phyloP scores from a whole-genome alignment of 1,140 invertebrate genomes.

The Megalonaias nervosa region DNA sequence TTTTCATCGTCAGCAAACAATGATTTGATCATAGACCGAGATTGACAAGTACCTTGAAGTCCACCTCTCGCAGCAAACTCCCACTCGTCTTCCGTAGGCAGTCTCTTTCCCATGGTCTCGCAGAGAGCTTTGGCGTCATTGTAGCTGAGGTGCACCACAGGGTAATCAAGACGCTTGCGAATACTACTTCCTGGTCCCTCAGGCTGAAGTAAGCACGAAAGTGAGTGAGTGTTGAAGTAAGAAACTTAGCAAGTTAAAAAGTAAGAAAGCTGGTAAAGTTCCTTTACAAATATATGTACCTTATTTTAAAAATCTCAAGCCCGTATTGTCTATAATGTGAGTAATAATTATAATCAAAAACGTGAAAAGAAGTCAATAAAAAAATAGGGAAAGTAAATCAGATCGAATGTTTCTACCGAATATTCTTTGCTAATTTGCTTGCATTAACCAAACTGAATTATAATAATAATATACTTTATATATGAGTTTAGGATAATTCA shows the following conservation, averaged over 20 bases:
- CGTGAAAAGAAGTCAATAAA: not conserved
- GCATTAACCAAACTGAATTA: too few species aligned
- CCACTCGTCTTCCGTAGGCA: slow-evolving; percentile 70
- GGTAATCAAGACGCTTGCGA: slow-evolving; percentile 56
- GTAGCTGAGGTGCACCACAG: slow-evolving; percentile 68
- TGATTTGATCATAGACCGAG: too few species aligned
- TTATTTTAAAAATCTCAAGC: too few species aligned
- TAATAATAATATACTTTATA: too few species aligned
- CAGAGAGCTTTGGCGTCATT: slow-evolving; percentile 68
- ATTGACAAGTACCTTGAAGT: slow-evolving; percentile 42
- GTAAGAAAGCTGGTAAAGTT: not conserved
- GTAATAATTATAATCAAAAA: too few species aligned
- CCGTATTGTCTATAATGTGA: too few species aligned
- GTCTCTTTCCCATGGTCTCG: slow-evolving; percentile 62
- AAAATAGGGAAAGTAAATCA: not conserved
- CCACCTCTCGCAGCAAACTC: slow-evolving; percentile 68
- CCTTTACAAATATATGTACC: too few species aligned
- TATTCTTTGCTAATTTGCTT: too few species aligned
- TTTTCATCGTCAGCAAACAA: too few species aligned
- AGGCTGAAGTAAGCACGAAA: slow-evolving; percentile 52
- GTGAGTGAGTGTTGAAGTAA: not conserved
- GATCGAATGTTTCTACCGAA: too few species aligned
- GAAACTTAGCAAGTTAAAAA: not conserved
- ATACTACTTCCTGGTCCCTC: slow-evolving; percentile 60
- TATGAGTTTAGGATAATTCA: too few species aligned